Base-by-base conservation (phyloP, 2,113 vertebrate species). In the Myotis yumanensis region DNA sequence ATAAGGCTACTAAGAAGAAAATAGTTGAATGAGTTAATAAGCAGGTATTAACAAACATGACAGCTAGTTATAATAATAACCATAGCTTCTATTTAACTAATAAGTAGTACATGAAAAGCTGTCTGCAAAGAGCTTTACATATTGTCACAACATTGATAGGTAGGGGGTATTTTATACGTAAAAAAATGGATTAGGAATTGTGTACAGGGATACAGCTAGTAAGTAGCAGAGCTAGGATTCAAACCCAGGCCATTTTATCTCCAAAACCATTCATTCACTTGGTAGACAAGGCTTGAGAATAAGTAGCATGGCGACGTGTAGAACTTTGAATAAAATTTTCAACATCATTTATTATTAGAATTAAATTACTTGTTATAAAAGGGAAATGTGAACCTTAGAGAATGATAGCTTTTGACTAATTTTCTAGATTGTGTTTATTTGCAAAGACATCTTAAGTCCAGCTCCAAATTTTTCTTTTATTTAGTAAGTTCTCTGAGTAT, bases 351-450 rank as follows among this genome's bases (percentile, higher is more conserved):
- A 59, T 54, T 69, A 17, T 52, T 93, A 73, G 62, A 75, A 64
- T 79, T 94, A 37, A 72, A 73, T 93, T 77, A 57, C 14, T 37
- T 77, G 68, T 32, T 92, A 35, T 83, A 64, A 77, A 89, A 84
- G 35, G 35, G 75, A 91, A 75, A 71, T 86, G 22, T n/a, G 43
- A 95, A 82, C 28, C 1, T 5, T 82, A 89, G 64, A 54, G 86
- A 91, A 62, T 76, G 57, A 83, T 86, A 15, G 7, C 69, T 84
- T 91, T 93, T 94, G 35, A 57, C 20, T 90, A 46, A n/a, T 91
- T 83, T 96, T 73, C 23, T 89, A 82, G 54, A 28, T 75, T 83
- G 32, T 77, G 20, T 87, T 94, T 95, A 86, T 90, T 92, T 95
- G 64, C 23, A 95, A 93, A 93, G 43, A 48, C 11, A 48, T 79